phyloP scores from a whole-genome alignment of 2,113 vertebrate species.

The Solea solea region DNA sequence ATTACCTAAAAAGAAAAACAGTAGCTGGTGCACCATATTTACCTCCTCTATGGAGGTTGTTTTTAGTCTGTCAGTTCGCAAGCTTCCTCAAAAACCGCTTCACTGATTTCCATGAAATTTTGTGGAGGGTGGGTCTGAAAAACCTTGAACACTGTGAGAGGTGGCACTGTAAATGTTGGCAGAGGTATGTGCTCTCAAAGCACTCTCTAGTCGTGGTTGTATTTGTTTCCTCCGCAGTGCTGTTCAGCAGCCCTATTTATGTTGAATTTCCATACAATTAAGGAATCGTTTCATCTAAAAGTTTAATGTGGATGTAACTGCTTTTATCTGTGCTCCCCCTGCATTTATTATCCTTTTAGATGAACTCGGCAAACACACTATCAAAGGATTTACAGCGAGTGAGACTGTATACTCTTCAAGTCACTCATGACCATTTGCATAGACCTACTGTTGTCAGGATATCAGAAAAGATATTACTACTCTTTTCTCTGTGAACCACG shows the following conservation, averaged over 20 bases:
- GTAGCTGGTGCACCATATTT: background rate
- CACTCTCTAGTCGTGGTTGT: background rate
- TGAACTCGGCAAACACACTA: background rate
- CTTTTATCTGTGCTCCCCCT: background rate
- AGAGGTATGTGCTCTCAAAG: no score
- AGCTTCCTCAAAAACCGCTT: no score
- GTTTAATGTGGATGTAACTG: accelerated
- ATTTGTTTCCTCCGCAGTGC: background rate
- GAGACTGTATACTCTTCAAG: no score
- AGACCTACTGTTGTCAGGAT: background rate
- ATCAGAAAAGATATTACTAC: background rate
- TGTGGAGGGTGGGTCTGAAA: no score
- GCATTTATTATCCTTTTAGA: background rate
- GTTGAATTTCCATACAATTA: background rate
- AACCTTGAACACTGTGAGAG: no score
- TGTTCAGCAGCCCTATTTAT: background rate
- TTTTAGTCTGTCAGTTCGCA: no score
- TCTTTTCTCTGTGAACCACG: no score
- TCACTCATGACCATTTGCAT: background rate
- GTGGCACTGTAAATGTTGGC: no score
- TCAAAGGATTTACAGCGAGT: background rate
- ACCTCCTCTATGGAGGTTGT: background rate
- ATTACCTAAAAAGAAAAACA: background rate
- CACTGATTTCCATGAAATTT: no score
- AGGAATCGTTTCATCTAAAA: no score